Evolutionary conservation across 2,113 vertebrate genomes (phyloP).

Genomic region (Marmota flaviventris): DNA sequence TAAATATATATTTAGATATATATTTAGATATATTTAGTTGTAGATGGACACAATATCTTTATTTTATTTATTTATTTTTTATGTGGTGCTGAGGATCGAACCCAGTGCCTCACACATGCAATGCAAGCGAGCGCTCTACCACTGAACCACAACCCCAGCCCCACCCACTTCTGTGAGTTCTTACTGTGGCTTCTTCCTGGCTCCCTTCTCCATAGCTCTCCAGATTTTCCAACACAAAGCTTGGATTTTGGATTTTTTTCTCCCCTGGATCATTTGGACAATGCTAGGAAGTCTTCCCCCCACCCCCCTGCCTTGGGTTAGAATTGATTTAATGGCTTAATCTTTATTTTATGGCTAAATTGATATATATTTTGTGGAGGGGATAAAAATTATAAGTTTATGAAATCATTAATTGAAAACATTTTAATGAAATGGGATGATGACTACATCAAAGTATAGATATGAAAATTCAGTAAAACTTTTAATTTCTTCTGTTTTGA

Average conservation of each 20-base stretch:
- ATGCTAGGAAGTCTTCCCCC: neutral
- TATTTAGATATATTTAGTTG: no score
- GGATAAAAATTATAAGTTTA: conserved; percentile 34
- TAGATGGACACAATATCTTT: no score
- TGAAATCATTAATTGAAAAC: neutral
- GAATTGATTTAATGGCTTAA: conserved; percentile 10
- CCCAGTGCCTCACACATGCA: no score
- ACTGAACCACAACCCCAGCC: no score
- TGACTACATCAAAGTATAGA: neutral
- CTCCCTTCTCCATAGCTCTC: neutral
- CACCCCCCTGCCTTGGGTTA: neutral
- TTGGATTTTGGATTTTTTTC: neutral
- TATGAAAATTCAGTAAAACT: conserved; percentile 60
- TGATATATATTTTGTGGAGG: conserved; percentile 24
- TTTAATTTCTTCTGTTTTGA: neutral
- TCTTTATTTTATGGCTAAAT: conserved; percentile 44
- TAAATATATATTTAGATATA: no score
- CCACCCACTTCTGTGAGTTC: neutral
- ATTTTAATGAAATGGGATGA: neutral
- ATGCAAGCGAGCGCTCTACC: no score
- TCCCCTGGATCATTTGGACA: neutral
- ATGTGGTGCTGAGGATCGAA: no score
- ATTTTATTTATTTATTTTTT: no score
- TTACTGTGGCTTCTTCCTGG: neutral
- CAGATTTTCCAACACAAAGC: neutral